Base-by-base conservation (phyloP, 30 jellyfish, hydroid and myxozoan species). In the Hydractinia symbiolongicarpus region DNA sequence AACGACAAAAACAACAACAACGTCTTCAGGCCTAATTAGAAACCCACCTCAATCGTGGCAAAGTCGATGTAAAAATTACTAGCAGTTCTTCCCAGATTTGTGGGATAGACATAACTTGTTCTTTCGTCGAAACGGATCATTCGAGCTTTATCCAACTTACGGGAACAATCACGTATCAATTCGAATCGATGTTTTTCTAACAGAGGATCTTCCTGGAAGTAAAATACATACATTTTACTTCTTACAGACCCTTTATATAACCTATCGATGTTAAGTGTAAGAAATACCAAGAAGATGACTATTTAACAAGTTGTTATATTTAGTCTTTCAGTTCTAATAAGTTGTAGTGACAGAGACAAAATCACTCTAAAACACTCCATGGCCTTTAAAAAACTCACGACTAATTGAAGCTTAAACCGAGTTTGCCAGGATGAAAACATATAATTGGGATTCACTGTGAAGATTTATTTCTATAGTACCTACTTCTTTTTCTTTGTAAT, bases 1-100 rank as follows among this genome's bases (percentile, higher is more conserved):
- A 72, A 5, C n/a, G 79, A 10, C 19, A 8, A 0, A 7, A 16
- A 5, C 52, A 19, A 50, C 1, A 8, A 0, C 21, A 19, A 50
- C 7, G 80, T 17, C 55, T 0, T 30, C 44, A 30, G 44, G 44
- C 44, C 30, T 17, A 72, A 1, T 50, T 50, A 14, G 15, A 57
- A 76, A 9, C 49, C 9, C 67, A 87, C 95, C 82, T 84, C 95
- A 7, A 93, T 86, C 15, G 99, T 87, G 71, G 81, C 88, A 73
- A 81, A 85, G 52, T 93, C 93, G 83, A 93, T 87, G 82, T 93
- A 93, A 55, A 66, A 93, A 81, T 93, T 86, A 72, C 96, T 87
- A 17, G 96, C 96, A 76, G 89, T 84, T 79, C 99, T 70, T 56
- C 99, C 99, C 16, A 93, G 89, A 66, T 85, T 93, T 16, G 99